Evolutionary conservation across 1,140 invertebrate genomes (phyloP), one percentile per base, ranked within the genome.

Genomic region (Forficula auricularia): DNA sequence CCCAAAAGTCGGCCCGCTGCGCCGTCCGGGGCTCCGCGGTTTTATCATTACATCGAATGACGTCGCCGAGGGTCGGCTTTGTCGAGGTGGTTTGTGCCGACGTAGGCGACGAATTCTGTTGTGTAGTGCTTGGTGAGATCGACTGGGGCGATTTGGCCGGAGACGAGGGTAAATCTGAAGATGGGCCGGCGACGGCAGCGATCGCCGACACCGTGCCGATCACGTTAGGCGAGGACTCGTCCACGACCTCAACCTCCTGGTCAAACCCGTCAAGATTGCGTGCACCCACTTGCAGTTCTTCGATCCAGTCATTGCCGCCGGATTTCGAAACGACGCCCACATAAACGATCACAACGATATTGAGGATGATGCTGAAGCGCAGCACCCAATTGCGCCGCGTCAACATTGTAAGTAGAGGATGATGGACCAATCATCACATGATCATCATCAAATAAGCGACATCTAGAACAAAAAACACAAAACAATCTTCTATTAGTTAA

Each of bases 1-100:
- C 82, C 83, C 84, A 89, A 55, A 80, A 90, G 52, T 86, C 82
- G 10, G 85, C 85, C 7, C 84, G 70, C 54, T 88, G 83, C 38
- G 75, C 65, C 9, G 72, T 79, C 47, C 70, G 68, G 9, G 72
- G 68, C 22, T 68, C 60, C 49, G 66, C 63, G 2, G 71, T 65
- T 46, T 67, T 74, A 46, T 84, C 79, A 42, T 73, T 64, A 53
- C 82, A 86, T 20, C 61, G 62, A 19, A 73, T 62, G 2, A 64
- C 56, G 27, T 68, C 62, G 33, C 64, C 60, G 15, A 73, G 33
- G 3, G 43, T n/a, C 9, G 9, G 31, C 15, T 6, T n/a, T n/a
- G 27, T 16, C 3, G 20, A 22, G 20, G 19, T 19, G 7, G 40
- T 27, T 27, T 27, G 22, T 10, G 22, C 22, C 22, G 22, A 27